These are phyloP conservation scores for Cuculus canorus DNA, from an alignment of 2,797 vertebrate genomes.

Conservation along the genomic window DNA sequence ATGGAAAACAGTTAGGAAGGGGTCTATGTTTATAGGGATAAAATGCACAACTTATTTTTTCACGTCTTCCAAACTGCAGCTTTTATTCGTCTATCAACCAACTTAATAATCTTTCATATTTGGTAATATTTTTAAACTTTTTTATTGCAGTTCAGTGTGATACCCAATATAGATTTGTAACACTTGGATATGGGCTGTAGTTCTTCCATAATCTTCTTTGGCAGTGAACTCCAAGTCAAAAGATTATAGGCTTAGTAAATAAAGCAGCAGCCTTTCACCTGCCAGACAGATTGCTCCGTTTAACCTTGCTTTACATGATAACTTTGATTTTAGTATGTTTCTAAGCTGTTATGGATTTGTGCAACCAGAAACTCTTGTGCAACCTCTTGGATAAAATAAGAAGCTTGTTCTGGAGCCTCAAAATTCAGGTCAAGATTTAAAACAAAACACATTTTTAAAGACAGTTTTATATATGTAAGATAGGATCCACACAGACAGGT, in stretches of 20 bases:
- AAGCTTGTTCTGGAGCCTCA: background rate
- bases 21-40: background rate
- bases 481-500: background rate
- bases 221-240: slow-evolving; percentile 30
- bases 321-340: background rate
- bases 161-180: slow-evolving; percentile 58
- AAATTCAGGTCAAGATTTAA: background rate
- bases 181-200: slow-evolving; percentile 41
- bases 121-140: background rate
- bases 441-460: background rate
- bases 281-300: slow-evolving; percentile 16
- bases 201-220: slow-evolving; percentile 62
- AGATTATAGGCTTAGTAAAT: slow-evolving; percentile 65
- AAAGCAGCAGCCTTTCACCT: slow-evolving; percentile 62
- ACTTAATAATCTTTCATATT: background rate
- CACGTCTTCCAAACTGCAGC: background rate
- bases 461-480: background rate
- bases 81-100: background rate
- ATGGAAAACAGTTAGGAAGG: background rate
- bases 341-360: background rate
- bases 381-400: background rate
- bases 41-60: background rate
- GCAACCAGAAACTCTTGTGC: background rate
- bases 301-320: slow-evolving; percentile 13
- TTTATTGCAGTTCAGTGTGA: background rate